Conservation (phyloP, 2,113 vertebrate genomes). For the Burhinus bistriatus region DNA sequence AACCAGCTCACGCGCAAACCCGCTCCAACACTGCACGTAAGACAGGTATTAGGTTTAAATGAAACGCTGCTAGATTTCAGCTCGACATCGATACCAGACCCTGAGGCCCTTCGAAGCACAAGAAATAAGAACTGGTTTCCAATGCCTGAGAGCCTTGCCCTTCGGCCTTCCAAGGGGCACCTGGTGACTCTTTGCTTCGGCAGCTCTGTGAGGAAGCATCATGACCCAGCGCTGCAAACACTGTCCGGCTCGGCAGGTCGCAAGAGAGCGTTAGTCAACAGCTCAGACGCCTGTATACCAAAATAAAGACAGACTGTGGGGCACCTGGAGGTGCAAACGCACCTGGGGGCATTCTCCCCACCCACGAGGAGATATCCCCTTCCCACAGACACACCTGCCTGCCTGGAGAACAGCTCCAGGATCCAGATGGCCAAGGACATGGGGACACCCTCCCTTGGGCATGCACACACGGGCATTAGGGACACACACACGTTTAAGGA, state of each 20-base stretch:
- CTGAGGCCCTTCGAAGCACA: neutral
- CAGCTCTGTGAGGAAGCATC: neutral
- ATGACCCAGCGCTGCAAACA: accelerated
- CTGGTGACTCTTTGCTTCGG: neutral
- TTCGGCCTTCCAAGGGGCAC: no score
- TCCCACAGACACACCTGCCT: accelerated
- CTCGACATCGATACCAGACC: accelerated
- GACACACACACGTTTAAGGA: accelerated
- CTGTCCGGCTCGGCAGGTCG: accelerated
- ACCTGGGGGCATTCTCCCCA: neutral
- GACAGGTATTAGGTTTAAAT: accelerated
- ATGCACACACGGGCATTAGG: accelerated
- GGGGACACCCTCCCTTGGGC: neutral
- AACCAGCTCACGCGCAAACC: accelerated
- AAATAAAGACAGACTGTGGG: neutral
- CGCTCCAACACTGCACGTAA: accelerated
- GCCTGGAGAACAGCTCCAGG: neutral
- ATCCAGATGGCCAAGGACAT: neutral
- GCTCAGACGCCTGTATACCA: accelerated
- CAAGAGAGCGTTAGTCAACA: accelerated
- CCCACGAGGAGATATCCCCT: accelerated
- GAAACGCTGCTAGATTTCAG: accelerated
- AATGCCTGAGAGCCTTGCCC: neutral
- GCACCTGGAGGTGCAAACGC: accelerated
- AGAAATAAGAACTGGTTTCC: neutral